Conservation (phyloP, 2,113 vertebrate species). For the Syrmaticus mikado region DNA sequence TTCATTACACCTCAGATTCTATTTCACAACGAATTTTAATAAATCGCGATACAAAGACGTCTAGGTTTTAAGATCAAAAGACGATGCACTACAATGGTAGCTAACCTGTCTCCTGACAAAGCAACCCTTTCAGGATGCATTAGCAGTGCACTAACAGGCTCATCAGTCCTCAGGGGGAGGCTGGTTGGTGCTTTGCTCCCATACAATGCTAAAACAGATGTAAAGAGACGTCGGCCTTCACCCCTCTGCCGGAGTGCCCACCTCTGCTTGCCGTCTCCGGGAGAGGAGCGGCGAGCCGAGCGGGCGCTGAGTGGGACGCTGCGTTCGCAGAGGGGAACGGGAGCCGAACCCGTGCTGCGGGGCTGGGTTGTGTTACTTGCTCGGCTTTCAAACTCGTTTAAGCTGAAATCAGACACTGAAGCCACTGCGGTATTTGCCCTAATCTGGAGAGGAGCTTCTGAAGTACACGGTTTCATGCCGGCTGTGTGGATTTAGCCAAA, state of each 20-base stretch:
- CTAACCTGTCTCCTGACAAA: background rate
- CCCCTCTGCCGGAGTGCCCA: rapidly evolving
- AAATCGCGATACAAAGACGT: rapidly evolving
- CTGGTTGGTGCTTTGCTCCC: rapidly evolving
- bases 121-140: background rate
- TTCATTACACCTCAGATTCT: background rate
- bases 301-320: rapidly evolving
- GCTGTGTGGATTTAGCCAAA: rapidly evolving
- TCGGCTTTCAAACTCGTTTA: background rate
- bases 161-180: no score
- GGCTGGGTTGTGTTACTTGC: slow-evolving; percentile 57
- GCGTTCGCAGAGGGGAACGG: background rate
- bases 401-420: rapidly evolving
- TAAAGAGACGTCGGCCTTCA: rapidly evolving
- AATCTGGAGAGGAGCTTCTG: background rate
- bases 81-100: rapidly evolving
- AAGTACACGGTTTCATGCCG: background rate
- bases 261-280: rapidly evolving
- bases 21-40: rapidly evolving
- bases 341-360: background rate
- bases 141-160: no score
- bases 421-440: rapidly evolving
- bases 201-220: rapidly evolving
- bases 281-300: rapidly evolving
- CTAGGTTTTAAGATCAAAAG: rapidly evolving